Conservation (phyloP, 2,113 vertebrate genomes). For the Paedocypris sp. region DNA sequence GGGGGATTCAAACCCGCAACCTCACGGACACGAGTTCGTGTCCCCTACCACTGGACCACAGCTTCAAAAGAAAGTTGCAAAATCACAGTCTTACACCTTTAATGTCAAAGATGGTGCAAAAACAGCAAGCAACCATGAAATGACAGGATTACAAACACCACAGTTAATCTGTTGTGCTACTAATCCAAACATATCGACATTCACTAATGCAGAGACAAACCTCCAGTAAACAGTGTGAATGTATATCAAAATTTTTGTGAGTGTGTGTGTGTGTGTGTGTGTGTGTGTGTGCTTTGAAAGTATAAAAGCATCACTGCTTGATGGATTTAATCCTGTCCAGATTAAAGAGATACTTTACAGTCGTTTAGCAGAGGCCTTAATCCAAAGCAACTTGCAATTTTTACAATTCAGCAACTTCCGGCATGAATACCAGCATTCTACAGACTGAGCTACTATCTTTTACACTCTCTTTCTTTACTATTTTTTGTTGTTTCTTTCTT, state of each 20-base stretch:
- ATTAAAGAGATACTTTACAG: conserved; percentile 29
- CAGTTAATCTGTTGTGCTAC: neutral
- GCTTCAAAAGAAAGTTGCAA: neutral
- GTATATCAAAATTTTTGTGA: neutral
- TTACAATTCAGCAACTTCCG: too few relatives aligned
- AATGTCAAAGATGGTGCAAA: neutral
- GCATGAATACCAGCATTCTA: too few relatives aligned
- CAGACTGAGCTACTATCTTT: too few relatives aligned
- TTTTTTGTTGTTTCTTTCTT: too few relatives aligned
- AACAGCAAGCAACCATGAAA: neutral
- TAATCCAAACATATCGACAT: neutral
- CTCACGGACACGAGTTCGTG: neutral
- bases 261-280: neutral
- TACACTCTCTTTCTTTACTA: too few relatives aligned
- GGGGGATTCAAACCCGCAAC: too few relatives aligned
- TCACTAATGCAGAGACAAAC: neutral
- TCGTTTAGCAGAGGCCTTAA: too few relatives aligned
- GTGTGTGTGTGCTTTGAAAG: neutral
- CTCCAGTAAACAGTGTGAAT: neutral
- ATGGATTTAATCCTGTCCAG: conserved; percentile 20
- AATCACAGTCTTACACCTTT: neutral
- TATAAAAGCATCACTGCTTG: neutral
- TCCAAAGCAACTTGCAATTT: too few relatives aligned
- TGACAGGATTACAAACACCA: neutral
- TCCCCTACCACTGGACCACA: too few relatives aligned